These are phyloP conservation scores for Tyria jacobaeae DNA, from an alignment of 2,888 invertebrate species.

Conservation along the genomic window DNA sequence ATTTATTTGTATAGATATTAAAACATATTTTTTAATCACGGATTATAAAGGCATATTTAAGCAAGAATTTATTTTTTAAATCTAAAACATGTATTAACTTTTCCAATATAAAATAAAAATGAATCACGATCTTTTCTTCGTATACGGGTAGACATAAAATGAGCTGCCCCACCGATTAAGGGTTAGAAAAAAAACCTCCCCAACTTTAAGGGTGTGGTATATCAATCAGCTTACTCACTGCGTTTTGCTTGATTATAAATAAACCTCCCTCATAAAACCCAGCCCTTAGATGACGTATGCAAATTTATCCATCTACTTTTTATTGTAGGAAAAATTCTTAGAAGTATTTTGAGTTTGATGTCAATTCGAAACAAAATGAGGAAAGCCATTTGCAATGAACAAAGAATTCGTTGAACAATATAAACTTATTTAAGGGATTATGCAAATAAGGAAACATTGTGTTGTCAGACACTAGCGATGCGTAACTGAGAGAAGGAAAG, in stretches of 20 bases:
- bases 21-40: no score
- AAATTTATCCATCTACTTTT: constrained; percentile 41
- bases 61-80: neutral
- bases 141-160: constrained; percentile 31
- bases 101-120: constrained; percentile 22
- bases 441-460: constrained; percentile 10
- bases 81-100: constrained; percentile 1
- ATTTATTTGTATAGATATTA: no score
- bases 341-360: constrained; percentile 16
- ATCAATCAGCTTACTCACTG: constrained; percentile 51
- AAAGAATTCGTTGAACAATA: constrained; percentile 5
- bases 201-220: constrained; percentile 46
- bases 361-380: constrained; percentile 10
- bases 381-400: constrained; percentile 4
- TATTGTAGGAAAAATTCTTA: constrained; percentile 41
- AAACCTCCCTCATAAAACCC: constrained; percentile 35
- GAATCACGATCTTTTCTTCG: constrained; percentile 35
- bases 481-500: neutral
- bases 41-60: neutral
- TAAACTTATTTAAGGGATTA: constrained; percentile 11
- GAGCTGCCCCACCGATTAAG: constrained; percentile 36
- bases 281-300: constrained; percentile 52
- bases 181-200: constrained; percentile 38
- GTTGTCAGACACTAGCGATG: constrained; percentile 7
- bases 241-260: constrained; percentile 46